These are phyloP conservation scores for Pharmacophagus antenor DNA, from an alignment of 2,888 invertebrate genomes.

Conservation along the genomic window DNA sequence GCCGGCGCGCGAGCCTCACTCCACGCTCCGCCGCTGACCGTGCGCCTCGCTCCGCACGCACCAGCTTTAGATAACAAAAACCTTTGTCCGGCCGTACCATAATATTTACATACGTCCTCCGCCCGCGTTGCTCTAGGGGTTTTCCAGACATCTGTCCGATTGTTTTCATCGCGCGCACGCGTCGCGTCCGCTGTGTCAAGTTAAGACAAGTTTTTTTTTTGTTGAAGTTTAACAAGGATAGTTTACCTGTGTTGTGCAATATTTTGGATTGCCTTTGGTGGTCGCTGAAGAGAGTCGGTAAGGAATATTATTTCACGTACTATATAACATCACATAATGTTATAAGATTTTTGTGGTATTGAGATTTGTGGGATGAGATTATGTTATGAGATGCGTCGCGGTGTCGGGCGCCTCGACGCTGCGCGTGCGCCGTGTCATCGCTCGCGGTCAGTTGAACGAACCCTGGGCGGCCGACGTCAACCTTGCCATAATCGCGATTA, in stretches of 20 bases:
- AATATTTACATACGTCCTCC: conserved; percentile 63
- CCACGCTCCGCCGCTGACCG: conserved; percentile 65
- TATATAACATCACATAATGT: neutral
- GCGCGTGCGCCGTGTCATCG: conserved; percentile 77
- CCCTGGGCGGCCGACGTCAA: conserved; percentile 75
- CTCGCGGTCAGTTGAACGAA: conserved; percentile 80
- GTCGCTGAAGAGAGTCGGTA: conserved; percentile 53
- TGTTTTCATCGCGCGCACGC: conserved; percentile 75
- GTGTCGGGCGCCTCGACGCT: conserved; percentile 61
- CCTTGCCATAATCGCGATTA: conserved; percentile 80
- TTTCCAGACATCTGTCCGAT: conserved; percentile 74
- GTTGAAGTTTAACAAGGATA: conserved; percentile 45
- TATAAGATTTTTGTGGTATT: neutral
- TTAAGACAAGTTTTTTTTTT: conserved; percentile 65
- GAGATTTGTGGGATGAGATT: conserved; percentile 28
- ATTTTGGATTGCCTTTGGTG: conserved; percentile 69
- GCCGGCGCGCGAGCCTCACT: conserved; percentile 79
- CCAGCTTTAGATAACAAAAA: conserved; percentile 78
- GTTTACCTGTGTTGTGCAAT: conserved; percentile 56
- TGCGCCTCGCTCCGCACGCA: conserved; percentile 68
- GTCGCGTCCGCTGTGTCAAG: conserved; percentile 63
- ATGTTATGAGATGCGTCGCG: conserved; percentile 38
- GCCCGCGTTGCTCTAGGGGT: conserved; percentile 60
- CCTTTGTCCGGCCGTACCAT: conserved; percentile 78
- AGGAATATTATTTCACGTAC: conserved; percentile 41